A percentile compares a stretch with the other conserved stretches of the same genome.
Evolutionary conservation across 2,797 vertebrate species (phyloP).

Genomic region (Thripadectes ignobilis): DNA sequence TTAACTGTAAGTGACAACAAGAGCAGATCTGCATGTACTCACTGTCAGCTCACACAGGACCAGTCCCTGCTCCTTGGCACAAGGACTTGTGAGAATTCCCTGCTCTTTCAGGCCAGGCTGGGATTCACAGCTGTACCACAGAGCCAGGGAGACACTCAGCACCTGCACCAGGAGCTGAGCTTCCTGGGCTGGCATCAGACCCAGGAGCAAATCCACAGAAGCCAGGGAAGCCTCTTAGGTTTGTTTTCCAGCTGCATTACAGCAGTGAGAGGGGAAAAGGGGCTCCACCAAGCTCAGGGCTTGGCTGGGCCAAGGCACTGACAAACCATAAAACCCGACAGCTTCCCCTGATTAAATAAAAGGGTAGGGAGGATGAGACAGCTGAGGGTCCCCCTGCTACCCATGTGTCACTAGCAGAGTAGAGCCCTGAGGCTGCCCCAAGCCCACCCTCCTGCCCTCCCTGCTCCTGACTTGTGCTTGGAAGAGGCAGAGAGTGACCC

Average conservation of each 20-base stretch:
- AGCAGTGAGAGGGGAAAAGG: not conserved
- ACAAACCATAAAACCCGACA: not conserved
- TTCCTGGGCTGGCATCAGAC: not conserved
- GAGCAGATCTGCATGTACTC: not conserved
- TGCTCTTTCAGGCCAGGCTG: not conserved
- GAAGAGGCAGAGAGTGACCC: accelerated
- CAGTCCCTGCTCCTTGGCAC: not conserved
- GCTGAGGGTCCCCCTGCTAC: not conserved
- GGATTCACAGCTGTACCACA: not conserved
- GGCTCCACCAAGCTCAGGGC: not conserved
- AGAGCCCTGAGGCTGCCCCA: not conserved
- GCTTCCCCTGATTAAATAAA: not conserved
- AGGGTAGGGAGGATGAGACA: not conserved
- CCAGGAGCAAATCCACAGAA: not conserved
- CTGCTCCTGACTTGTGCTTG: not conserved
- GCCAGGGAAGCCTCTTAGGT: not conserved
- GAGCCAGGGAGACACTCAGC: not conserved
- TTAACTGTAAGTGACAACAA: not conserved
- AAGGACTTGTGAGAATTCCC: not conserved
- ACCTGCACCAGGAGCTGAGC: not conserved
- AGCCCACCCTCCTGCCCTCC: not conserved
- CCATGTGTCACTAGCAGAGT: not conserved
- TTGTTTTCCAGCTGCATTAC: not conserved
- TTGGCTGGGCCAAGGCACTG: not conserved
- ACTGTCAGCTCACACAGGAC: not conserved